phyloP scores from a whole-genome alignment of 2,113 vertebrate genomes.

The Talpa occidentalis region DNA sequence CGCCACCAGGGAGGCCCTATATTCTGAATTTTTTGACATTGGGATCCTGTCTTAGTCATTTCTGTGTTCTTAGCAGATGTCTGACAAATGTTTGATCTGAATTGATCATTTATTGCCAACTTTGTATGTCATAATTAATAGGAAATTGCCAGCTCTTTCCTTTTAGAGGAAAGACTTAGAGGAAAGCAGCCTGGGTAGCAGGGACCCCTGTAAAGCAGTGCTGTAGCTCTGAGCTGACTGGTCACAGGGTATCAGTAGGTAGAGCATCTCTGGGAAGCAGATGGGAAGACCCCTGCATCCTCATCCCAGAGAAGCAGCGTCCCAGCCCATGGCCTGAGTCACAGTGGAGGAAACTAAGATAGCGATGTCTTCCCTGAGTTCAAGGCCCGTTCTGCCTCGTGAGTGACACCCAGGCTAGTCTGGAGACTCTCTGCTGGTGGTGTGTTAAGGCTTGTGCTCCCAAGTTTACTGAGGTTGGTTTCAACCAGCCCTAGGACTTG shows the following conservation, averaged over 20 bases:
- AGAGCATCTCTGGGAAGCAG: slow-evolving; percentile 12
- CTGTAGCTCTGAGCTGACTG: background rate
- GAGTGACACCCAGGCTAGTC: background rate
- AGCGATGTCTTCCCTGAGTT: background rate
- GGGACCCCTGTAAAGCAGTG: slow-evolving; percentile 4
- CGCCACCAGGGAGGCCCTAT: too few relatives aligned
- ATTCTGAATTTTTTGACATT: background rate
- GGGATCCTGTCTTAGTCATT: background rate
- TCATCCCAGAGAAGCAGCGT: background rate
- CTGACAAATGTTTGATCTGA: slow-evolving; percentile 18
- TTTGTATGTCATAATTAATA: slow-evolving; percentile 28
- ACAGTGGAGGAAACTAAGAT: background rate
- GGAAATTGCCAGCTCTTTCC: background rate
- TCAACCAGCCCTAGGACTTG: background rate
- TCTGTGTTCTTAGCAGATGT: background rate
- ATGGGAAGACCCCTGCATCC: background rate
- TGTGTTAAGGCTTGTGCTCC: slow-evolving; percentile 14
- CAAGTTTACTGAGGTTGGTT: slow-evolving; percentile 5
- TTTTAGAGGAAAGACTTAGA: background rate
- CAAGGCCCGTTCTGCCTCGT: background rate
- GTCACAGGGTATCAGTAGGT: background rate
- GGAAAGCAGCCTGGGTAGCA: background rate
- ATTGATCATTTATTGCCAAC: background rate
- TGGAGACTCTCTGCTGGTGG: background rate
- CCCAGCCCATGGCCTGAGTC: background rate